phyloP scores from a whole-genome alignment of 2,888 invertebrate genomes.

The Tyria jacobaeae region DNA sequence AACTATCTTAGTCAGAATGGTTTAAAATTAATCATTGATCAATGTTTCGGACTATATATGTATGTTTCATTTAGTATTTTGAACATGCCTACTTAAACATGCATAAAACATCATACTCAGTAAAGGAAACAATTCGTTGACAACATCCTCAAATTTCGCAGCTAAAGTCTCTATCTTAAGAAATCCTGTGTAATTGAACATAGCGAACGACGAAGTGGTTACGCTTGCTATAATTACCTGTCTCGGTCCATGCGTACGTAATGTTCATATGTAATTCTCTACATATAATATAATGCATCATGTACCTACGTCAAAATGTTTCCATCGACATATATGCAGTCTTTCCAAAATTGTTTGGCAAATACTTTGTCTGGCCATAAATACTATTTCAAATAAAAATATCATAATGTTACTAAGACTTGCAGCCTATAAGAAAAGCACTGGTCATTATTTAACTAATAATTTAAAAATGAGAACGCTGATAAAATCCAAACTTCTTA shows the following conservation, averaged over 20 bases:
- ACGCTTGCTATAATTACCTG: constrained; percentile 1
- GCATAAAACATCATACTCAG: background rate
- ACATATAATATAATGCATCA: background rate
- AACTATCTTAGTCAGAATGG: no score
- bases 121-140: background rate
- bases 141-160: background rate
- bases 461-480: no score
- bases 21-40: no score
- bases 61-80: no score
- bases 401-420: no score
- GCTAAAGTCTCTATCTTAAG: background rate
- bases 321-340: background rate
- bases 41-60: no score
- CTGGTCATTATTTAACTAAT: no score
- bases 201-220: background rate
- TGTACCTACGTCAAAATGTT: background rate
- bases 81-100: no score
- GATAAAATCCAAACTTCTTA: no score
- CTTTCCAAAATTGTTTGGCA: background rate
- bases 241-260: constrained; percentile 5
- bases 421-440: no score
- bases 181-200: constrained; percentile 8
- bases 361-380: no score
- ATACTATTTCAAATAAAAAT: no score
- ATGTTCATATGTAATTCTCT: background rate